Base-by-base conservation (phyloP, 2,888 invertebrate species). In the Acleris literana region DNA sequence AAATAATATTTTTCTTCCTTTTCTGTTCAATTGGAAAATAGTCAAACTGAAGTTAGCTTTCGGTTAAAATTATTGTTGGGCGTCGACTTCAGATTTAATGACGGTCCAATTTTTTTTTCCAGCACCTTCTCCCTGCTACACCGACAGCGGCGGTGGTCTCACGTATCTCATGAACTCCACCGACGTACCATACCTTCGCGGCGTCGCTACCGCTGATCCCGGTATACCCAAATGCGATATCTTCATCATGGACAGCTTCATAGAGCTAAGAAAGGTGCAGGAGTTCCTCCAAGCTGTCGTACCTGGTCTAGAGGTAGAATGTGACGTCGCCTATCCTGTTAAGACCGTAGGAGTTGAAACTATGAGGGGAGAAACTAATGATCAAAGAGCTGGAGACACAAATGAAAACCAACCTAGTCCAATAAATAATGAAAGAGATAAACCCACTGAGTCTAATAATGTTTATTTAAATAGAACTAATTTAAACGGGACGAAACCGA, bases 301-400 rank as follows among this genome's bases (percentile, higher is more conserved):
- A 20, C 49, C 49, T 49, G 49, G 49, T 9, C 49, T 49, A 18
- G 49, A 49, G 13, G 49, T 7, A 49, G 49, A 49, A 49, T 49
- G 49, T 11, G 49, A 2, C 13, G 4, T 49, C 17, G 49, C 49
- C 7, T 49, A 49, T 17, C 49, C 49, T 20, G 18, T 11, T 9
- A 13, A n/a, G 20, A 18, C 11, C 5, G n/a, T 16, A 46, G 46
- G 7, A 46, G 17, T n/a, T 5, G 46, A 46, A 13, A 13, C 39
- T 33, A n/a, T n/a, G n/a, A 6, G 44, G 44, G 17, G n/a, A n/a
- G 46, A 46, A 49, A 49, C 49, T 17, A 20, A 49, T 17, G 20
- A 2, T 18, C 18, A 49, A 20, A 18, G 2, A 0, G 13, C 18
- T 49, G 18, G 11, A 49, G 17, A 18, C 4, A 9, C 49, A 49